phyloP scores from a whole-genome alignment of 2,113 vertebrate genomes.

The Microtus oregoni region DNA sequence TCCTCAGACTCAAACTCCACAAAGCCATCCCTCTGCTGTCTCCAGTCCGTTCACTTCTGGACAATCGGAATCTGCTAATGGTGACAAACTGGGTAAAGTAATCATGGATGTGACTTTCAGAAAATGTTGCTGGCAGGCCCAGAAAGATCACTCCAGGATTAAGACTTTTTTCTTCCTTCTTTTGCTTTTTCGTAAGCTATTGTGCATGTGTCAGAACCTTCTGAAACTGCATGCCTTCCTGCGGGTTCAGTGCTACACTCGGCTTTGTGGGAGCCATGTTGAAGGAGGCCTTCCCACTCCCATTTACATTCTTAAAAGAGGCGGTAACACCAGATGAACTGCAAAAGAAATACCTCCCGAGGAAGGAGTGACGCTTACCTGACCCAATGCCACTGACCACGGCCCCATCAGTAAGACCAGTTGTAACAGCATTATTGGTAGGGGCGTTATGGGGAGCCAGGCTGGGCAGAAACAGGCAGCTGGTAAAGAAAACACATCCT shows the following conservation, averaged over 20 bases:
- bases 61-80: no score
- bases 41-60: no score
- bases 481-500: conserved; percentile 77
- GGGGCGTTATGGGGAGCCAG: conserved; percentile 97
- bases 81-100: no score
- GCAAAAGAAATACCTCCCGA: background rate
- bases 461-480: conserved; percentile 97
- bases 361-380: conserved; percentile 86
- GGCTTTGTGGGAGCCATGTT: conserved; percentile 65
- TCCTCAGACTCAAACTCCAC: no score
- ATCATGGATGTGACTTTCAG: no score
- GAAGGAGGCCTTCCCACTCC: accelerated
- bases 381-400: conserved; percentile 97
- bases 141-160: no score
- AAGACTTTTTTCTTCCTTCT: conserved; percentile 88
- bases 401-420: conserved; percentile 93
- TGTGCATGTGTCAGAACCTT: no score
- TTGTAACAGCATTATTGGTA: conserved; percentile 92
- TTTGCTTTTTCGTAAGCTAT: background rate
- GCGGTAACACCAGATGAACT: background rate
- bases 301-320: background rate
- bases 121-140: no score
- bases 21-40: no score
- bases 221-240: conserved; percentile 80
- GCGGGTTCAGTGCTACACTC: conserved; percentile 88